Base-by-base conservation (phyloP, 2,797 vertebrate species). In the Protonibea diacanthus region DNA sequence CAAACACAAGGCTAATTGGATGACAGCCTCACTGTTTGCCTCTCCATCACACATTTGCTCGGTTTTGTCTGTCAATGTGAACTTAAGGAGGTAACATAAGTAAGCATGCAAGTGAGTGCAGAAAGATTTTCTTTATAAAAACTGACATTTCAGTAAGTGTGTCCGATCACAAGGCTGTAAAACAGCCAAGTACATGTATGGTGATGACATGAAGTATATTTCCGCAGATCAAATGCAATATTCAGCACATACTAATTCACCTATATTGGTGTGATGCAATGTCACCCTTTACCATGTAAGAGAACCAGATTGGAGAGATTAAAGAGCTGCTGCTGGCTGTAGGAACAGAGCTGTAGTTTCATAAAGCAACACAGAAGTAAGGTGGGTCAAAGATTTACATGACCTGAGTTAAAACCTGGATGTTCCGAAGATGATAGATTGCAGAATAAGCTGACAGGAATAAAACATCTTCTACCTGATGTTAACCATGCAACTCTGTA, bases 401-500 rank as follows among this genome's bases (percentile, higher is more conserved):
- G 79, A 86, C 49, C 65, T 53, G 8, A 68, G 45, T 59, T 48
- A 62, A 83, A 87, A 59, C 18, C 56, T 60, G 48, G 70, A 82
- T 72, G 45, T 75, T 74, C 47, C 23, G 11, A 20, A 20, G 47
- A 84, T 79, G 73, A 90, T 68, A 72, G 25, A 79, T 80, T 78
- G 65, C 66, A 82, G 76, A 79, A 65, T 72, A 21, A 68, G 51
- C 44, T 5, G 40, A 80, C 6, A 13, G 42, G 68, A 76, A 88
- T 69, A 62, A 76, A 84, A 78, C 52, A 70, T 69, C n/a, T 52
- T 71, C 47, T 21, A 63, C 33, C 49, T 72, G 75, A 89, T n/a
- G 40, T 53, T 87, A 85, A 79, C 83, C 83, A 82, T 83, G 70
- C 57, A 33, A 64, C 74, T 79, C 81, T 87, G 64, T 47, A 38